phyloP scores from a whole-genome alignment of 2,888 invertebrate genomes.

The Shargacucullia verbasci region DNA sequence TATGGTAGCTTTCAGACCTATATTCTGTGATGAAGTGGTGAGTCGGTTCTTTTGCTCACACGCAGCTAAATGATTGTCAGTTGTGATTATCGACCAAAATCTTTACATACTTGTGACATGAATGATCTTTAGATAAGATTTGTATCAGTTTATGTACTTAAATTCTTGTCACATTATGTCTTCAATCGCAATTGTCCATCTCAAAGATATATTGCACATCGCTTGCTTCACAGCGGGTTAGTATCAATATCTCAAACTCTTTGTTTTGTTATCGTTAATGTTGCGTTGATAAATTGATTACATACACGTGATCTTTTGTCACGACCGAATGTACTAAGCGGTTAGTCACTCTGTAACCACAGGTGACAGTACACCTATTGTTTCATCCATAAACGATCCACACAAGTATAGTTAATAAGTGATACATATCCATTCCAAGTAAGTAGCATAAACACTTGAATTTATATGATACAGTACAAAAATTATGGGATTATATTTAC shows the following conservation, averaged over 20 bases:
- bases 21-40: slow-evolving; percentile 34
- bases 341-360: slow-evolving; percentile 53
- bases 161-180: background rate
- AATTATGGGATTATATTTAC: slow-evolving; percentile 49
- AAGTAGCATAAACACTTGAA: slow-evolving; percentile 37
- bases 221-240: slow-evolving; percentile 47
- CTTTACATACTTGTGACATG: background rate
- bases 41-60: slow-evolving; percentile 33
- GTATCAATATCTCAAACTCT: slow-evolving; percentile 35
- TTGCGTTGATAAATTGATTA: slow-evolving; percentile 55
- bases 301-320: slow-evolving; percentile 43
- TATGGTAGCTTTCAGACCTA: slow-evolving; percentile 40
- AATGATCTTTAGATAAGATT: background rate
- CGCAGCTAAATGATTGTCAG: slow-evolving; percentile 30
- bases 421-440: slow-evolving; percentile 52
- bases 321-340: slow-evolving; percentile 14
- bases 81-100: slow-evolving; percentile 15
- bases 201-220: slow-evolving; percentile 35
- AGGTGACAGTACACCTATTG: slow-evolving; percentile 42
- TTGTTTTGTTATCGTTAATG: slow-evolving; percentile 52
- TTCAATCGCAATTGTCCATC: slow-evolving; percentile 35
- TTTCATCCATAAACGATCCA: slow-evolving; percentile 10
- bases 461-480: slow-evolving; percentile 49
- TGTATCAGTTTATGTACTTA: slow-evolving; percentile 10
- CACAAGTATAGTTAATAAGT: slow-evolving; percentile 26